phyloP scores from a whole-genome alignment of 92 coral and sea anemone genomes.

The Zoanthus gigantus region DNA sequence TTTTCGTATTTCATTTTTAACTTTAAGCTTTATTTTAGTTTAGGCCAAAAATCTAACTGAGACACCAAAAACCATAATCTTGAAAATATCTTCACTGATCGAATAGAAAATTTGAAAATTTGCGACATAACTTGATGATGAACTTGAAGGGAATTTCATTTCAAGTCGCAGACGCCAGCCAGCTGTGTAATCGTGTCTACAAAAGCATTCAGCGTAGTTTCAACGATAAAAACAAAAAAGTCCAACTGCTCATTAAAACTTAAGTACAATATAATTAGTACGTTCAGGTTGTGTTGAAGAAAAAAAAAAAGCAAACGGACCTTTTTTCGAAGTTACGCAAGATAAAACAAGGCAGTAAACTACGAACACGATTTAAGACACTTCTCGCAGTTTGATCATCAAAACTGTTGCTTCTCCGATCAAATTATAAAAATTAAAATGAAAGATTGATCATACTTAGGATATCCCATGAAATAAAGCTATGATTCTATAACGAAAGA shows the following conservation, averaged over 20 bases:
- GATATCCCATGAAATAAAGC: background rate
- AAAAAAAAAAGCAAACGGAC: background rate
- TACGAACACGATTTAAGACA: background rate
- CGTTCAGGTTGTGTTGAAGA: background rate
- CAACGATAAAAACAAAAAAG: slow-evolving; percentile 17
- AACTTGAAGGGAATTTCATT: background rate
- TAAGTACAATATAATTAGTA: slow-evolving; percentile 48
- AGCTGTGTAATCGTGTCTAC: slow-evolving; percentile 33
- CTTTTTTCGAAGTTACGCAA: background rate
- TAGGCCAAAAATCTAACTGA: background rate
- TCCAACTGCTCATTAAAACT: slow-evolving; percentile 51
- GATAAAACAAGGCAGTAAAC: background rate
- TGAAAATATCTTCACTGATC: slow-evolving; percentile 17
- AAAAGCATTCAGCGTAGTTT: slow-evolving; percentile 5
- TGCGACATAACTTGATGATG: background rate
- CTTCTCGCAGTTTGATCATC: background rate
- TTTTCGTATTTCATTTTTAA: background rate
- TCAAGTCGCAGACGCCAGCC: slow-evolving; percentile 17
- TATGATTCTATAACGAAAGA: background rate
- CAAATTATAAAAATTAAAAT: background rate
- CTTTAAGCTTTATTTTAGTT: background rate
- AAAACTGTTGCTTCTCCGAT: background rate
- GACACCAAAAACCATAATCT: background rate
- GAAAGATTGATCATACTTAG: background rate
- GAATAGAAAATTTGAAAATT: slow-evolving; percentile 11